phyloP scores from a whole-genome alignment of 2,888 invertebrate species.

The Ceramica pisi region DNA sequence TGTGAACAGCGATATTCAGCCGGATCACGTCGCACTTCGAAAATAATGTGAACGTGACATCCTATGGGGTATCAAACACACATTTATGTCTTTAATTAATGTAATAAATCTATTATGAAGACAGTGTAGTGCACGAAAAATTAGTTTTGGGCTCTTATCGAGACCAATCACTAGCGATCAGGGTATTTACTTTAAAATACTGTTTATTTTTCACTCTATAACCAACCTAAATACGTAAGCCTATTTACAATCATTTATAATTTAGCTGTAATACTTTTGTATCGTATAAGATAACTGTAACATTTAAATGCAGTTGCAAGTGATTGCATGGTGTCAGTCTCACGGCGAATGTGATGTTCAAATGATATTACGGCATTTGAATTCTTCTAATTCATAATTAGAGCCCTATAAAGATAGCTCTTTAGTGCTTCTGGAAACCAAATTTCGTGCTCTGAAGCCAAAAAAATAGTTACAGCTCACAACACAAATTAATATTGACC shows the following conservation, averaged over 20 bases:
- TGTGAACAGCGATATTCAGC: slow-evolving; percentile 2
- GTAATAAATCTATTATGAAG: slow-evolving; percentile 46
- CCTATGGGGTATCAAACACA: slow-evolving; percentile 21
- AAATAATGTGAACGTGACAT: slow-evolving; percentile 34
- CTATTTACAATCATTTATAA: background rate
- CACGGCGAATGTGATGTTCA: background rate
- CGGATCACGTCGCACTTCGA: slow-evolving; percentile 17
- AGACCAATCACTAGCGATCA: slow-evolving; percentile 53
- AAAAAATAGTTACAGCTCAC: background rate
- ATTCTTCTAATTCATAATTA: slow-evolving; percentile 2
- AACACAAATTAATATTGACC: background rate
- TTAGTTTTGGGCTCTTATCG: slow-evolving; percentile 54
- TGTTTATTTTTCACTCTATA: slow-evolving; percentile 2
- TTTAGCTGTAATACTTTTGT: background rate
- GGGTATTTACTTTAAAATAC: slow-evolving; percentile 32
- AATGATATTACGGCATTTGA: background rate
- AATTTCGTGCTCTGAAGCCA: background rate
- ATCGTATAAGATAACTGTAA: background rate
- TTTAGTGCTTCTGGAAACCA: background rate
- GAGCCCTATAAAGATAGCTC: background rate
- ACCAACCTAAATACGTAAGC: slow-evolving; percentile 29
- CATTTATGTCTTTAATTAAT: slow-evolving; percentile 14
- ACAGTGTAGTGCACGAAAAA: slow-evolving; percentile 46
- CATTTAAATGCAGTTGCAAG: background rate
- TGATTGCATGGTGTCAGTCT: background rate